A percentile compares a stretch with the other conserved stretches of the same genome.
Conservation (phyloP, 2,888 invertebrate species). For the Anodontia alba region DNA sequence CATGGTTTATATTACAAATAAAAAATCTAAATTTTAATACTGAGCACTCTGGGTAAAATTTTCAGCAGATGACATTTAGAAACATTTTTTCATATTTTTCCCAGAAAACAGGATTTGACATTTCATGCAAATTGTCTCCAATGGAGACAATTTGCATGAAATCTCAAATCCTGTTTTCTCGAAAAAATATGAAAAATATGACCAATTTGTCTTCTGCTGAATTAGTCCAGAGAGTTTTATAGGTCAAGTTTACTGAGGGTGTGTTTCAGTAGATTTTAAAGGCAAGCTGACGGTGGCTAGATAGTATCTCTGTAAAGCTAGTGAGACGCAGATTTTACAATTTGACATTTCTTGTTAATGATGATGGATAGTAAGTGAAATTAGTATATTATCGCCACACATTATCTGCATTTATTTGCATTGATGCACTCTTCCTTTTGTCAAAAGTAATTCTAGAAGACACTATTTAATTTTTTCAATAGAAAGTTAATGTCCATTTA, state of each 20-base stretch:
- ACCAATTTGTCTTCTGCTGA: no score
- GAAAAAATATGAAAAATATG: no score
- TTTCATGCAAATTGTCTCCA: no score
- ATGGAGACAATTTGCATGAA: no score
- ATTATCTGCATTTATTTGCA: slow-evolving; percentile 9
- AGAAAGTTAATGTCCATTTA: slow-evolving; percentile 11
- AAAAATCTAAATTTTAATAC: background rate
- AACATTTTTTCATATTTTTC: no score
- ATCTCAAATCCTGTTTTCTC: no score
- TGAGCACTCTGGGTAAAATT: no score
- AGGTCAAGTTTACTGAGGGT: no score
- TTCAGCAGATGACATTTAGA: no score
- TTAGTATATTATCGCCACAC: background rate
- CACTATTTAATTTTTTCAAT: background rate
- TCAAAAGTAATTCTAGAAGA: background rate
- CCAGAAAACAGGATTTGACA: no score
- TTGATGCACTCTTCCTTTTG: background rate
- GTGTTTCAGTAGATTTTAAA: no score
- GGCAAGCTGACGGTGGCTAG: background rate
- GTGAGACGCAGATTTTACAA: background rate
- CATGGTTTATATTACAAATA: background rate
- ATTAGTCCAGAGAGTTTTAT: no score
- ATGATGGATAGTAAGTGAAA: slow-evolving; percentile 3
- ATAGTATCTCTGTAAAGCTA: background rate
- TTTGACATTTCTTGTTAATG: slow-evolving; percentile 5